These are phyloP conservation scores for Papilio aristodemus DNA, from an alignment of 1,140 invertebrate genomes.

Conservation along the genomic window DNA sequence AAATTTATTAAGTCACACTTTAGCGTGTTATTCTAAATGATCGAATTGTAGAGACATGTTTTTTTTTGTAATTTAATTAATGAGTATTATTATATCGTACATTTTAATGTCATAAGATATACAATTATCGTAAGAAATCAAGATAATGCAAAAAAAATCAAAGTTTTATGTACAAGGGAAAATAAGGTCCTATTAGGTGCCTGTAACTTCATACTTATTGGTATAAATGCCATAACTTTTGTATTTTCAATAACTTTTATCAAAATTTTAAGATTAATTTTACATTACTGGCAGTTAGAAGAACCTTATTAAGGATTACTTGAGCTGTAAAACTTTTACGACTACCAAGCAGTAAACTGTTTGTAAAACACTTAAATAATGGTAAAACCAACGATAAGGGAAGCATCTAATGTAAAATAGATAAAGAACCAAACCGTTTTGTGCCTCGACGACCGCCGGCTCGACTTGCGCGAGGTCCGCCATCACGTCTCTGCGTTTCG, in stretches of 20 bases:
- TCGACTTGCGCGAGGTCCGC: conserved; percentile 97
- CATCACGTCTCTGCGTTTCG: conserved; percentile 96
- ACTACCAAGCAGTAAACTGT: background rate
- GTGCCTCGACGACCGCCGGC: conserved; percentile 98
- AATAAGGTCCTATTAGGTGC: background rate
- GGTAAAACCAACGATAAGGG: background rate
- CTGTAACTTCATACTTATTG: background rate
- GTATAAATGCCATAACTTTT: too few species aligned
- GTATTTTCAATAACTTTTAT: too few species aligned
- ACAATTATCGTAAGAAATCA: background rate
- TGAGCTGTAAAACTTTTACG: background rate
- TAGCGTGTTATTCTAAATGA: background rate
- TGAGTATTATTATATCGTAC: background rate
- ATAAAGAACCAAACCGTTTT: conserved; percentile 88
- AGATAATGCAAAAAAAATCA: background rate
- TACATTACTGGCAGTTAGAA: background rate
- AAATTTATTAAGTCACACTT: conserved; percentile 26
- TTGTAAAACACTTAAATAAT: background rate
- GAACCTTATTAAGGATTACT: background rate
- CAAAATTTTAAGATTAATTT: too few species aligned
- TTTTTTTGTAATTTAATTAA: background rate
- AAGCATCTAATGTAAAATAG: conserved; percentile 34
- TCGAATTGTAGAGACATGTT: background rate
- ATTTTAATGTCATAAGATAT: too few species aligned
- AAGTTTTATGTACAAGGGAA: background rate